These are phyloP conservation scores for Heliconius cydno DNA, from an alignment of 2,888 invertebrate species.

Conservation along the genomic window DNA sequence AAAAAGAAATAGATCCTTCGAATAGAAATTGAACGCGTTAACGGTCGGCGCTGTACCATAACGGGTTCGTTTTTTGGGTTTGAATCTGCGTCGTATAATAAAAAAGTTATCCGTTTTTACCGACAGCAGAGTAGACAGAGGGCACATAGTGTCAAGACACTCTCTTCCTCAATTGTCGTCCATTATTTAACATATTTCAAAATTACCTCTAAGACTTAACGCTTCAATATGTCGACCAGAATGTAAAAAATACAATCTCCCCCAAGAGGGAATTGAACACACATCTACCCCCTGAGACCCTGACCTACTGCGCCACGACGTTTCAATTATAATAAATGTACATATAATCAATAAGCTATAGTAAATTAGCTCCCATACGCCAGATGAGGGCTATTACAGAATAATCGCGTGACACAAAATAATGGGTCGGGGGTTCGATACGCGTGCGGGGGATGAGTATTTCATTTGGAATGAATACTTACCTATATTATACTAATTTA, in stretches of 20 bases:
- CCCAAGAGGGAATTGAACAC: background rate
- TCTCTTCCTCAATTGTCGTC: no score
- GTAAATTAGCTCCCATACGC: conserved; percentile 40
- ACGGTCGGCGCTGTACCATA: no score
- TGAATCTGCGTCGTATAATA: no score
- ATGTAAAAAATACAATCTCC: background rate
- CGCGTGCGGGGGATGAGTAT: conserved; percentile 34
- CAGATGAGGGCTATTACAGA: conserved; percentile 42
- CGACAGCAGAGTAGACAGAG: no score
- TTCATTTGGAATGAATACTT: conserved; percentile 25
- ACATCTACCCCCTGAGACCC: background rate
- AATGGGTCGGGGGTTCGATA: conserved; percentile 27
- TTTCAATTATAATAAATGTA: conserved; percentile 12
- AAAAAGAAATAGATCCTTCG: no score
- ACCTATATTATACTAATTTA: conserved; percentile 20
- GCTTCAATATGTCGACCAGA: background rate
- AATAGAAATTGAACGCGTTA: no score
- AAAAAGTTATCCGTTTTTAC: no score
- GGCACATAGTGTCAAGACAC: no score
- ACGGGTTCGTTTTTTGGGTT: no score
- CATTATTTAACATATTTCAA: no score
- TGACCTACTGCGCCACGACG: background rate
- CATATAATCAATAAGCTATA: conserved; percentile 33
- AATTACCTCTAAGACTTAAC: no score
- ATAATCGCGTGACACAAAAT: conserved; percentile 40